Evolutionary conservation across 2,113 vertebrate genomes (phyloP).

Genomic region (Amphiprion ocellaris): DNA sequence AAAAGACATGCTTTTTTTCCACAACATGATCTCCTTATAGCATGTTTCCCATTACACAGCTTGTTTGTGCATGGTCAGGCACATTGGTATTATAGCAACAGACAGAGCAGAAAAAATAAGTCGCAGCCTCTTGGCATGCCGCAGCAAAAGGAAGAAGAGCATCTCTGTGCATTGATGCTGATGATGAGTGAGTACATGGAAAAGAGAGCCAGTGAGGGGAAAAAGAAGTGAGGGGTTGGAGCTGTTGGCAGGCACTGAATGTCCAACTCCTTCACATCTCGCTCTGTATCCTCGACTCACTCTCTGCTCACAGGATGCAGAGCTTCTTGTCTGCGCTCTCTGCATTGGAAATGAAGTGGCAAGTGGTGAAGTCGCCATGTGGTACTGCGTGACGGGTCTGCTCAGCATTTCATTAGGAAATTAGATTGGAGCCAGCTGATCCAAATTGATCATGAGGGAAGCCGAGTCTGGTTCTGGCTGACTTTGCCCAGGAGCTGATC

Average conservation of each 20-base stretch:
- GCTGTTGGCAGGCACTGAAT: conserved; percentile 78
- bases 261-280: conserved; percentile 60
- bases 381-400: conserved; percentile 13
- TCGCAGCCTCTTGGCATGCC: conserved; percentile 53
- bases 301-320: conserved; percentile 57
- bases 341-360: conserved; percentile 36
- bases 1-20: conserved; percentile 27
- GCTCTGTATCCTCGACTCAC: conserved; percentile 19
- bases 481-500: neutral
- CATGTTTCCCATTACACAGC: conserved; percentile 36
- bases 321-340: conserved; percentile 49
- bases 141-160: conserved; percentile 65
- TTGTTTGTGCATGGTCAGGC: conserved; percentile 34
- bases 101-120: conserved; percentile 19
- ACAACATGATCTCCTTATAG: conserved; percentile 22
- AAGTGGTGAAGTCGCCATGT: conserved; percentile 15
- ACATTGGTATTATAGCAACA: conserved; percentile 35
- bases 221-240: conserved; percentile 37
- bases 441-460: neutral
- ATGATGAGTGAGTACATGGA: conserved; percentile 64
- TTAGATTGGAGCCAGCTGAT: neutral
- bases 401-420: neutral
- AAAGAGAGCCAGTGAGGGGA: conserved; percentile 41
- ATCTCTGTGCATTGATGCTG: conserved; percentile 73
- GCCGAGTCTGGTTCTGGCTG: neutral